Base-by-base conservation (phyloP, 2,797 vertebrate genomes). In the Darevskia nairensis region DNA sequence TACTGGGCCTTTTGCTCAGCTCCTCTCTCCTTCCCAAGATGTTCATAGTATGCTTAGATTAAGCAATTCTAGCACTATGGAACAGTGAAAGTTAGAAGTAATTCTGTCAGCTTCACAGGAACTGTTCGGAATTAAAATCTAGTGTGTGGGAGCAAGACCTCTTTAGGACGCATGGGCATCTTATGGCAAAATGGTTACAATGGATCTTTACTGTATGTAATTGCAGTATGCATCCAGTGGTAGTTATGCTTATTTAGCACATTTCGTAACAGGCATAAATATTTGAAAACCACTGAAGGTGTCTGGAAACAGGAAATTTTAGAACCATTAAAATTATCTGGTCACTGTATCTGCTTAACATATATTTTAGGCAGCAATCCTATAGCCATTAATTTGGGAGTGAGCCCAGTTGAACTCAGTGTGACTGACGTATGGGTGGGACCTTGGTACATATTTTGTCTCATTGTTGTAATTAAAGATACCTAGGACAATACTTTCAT, bases 261-360 rank as follows among this genome's bases (percentile, higher is more conserved):
- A 55, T 92, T 87, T 79, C 72, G 46, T 89, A 90, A 91, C 88
- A 86, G 94, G 92, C 93, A 91, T 72, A 94, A 95, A 91, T 90
- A 79, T 72, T 93, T 25, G 25, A 44, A 39, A 68, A 32, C 72
- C 59, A 11, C 29, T n/a, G 29, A 44, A 41, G 25, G 41, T 68
- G 19, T 41, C 88, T 69, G 79, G 74, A 85, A 82, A 77, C 41
- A 89, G 88, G 32, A 77, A 46, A 46, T 91, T 94, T 92, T 78
- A 84, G 89, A 93, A 88, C 78, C 78, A 85, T 0, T 86, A 85
- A 2, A n/a, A 17, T 89, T 82, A 66, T 55, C 9, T 55, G 25
- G 4, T 78, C 15, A 35, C 19, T 77, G 4, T 17, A 19, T 68
- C n/a, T 46, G 32, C 41, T n/a, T 78, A 46, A 78, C 78, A 80